Evolutionary conservation across 2,113 vertebrate genomes (phyloP).

Genomic region (Coreoperca whiteheadi): DNA sequence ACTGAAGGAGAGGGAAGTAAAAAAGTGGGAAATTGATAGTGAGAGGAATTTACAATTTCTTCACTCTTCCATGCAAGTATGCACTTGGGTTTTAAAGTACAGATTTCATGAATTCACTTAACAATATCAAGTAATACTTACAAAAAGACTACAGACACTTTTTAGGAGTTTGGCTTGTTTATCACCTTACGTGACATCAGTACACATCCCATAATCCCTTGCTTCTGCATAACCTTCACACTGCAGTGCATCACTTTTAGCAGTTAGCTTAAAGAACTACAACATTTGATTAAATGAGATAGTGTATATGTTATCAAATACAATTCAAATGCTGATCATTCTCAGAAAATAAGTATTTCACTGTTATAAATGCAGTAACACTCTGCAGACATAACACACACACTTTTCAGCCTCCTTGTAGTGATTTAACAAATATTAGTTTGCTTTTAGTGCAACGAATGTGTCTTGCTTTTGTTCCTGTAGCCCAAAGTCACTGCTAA

Average conservation of each 20-base stretch:
- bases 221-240: constrained; percentile 14
- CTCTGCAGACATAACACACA: not conserved
- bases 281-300: no score
- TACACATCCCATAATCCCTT: constrained; percentile 18
- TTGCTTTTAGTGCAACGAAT: not conserved
- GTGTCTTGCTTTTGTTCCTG: not conserved
- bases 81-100: constrained; percentile 42
- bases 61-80: constrained; percentile 30
- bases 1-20: constrained; percentile 25
- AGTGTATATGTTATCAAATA: no score
- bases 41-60: constrained; percentile 29
- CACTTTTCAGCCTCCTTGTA: not conserved
- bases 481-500: not conserved
- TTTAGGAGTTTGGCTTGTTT: constrained; percentile 1
- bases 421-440: not conserved
- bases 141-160: constrained; percentile 8
- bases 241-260: not conserved
- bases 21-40: constrained; percentile 46
- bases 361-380: not conserved
- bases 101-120: constrained; percentile 33
- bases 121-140: constrained; percentile 9
- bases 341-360: not conserved
- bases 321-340: not conserved
- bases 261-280: not conserved
- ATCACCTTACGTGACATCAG: constrained; percentile 24